Evolutionary conservation across 2,888 invertebrate genomes (phyloP).

Genomic region (Acronicta leporina): DNA sequence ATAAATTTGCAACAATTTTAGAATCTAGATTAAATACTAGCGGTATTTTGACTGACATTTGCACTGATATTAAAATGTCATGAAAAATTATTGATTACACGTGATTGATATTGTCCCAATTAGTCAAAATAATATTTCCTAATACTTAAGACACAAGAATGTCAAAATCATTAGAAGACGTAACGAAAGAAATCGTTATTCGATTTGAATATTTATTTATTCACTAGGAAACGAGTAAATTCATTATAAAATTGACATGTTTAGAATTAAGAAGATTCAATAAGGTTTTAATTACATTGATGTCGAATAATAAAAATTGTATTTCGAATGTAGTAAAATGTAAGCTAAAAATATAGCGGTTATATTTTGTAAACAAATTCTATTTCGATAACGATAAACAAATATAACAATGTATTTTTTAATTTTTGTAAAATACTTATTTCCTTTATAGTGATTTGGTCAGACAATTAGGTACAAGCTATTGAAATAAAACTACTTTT

Average conservation of each 20-base stretch:
- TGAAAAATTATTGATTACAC: background rate
- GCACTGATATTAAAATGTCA: background rate
- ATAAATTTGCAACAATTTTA: background rate
- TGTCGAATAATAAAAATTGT: background rate
- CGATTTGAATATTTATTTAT: slow-evolving; percentile 47
- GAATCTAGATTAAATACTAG: background rate
- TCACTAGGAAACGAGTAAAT: slow-evolving; percentile 45
- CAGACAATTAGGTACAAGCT: too few species aligned
- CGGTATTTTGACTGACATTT: background rate
- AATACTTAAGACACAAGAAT: slow-evolving; percentile 35
- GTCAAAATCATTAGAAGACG: slow-evolving; percentile 49
- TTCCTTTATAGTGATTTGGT: too few species aligned
- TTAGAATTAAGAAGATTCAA: slow-evolving; percentile 12
- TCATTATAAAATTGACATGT: slow-evolving; percentile 37
- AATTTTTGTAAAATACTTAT: too few species aligned
- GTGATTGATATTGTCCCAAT: slow-evolving; percentile 10
- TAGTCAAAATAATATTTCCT: slow-evolving; percentile 16
- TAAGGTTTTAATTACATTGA: too few species aligned
- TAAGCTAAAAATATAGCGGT: too few species aligned
- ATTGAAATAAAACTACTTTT: too few species aligned
- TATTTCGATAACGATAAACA: too few species aligned
- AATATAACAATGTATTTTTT: too few species aligned
- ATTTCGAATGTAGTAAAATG: too few species aligned
- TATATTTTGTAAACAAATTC: too few species aligned
- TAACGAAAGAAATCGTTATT: slow-evolving; percentile 53